phyloP scores from a whole-genome alignment of 2,797 vertebrate species.

The Buceros bicornis region DNA sequence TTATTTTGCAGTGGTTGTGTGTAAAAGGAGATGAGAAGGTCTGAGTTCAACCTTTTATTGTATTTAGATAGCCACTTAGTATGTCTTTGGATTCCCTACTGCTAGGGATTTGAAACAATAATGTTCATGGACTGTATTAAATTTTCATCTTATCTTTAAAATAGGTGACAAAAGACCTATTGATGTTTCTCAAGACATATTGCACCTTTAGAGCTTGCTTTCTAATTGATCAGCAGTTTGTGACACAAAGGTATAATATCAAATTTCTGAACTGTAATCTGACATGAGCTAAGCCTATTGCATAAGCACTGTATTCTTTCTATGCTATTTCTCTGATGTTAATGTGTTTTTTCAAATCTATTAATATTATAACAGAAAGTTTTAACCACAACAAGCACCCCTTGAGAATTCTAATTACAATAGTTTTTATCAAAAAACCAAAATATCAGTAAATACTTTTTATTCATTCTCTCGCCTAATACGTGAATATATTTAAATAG shows the following conservation, averaged over 20 bases:
- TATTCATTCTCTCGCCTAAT: background rate
- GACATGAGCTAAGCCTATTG: background rate
- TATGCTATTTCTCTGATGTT: background rate
- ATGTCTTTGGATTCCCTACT: background rate
- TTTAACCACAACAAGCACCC: background rate
- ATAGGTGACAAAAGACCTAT: background rate
- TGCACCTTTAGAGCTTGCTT: background rate
- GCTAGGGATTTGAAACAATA: background rate
- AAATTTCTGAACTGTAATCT: background rate
- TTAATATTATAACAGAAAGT: background rate
- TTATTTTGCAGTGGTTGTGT: background rate
- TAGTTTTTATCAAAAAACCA: background rate
- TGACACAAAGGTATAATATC: conserved; percentile 13
- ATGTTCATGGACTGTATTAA: background rate
- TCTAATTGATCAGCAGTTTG: conserved; percentile 15
- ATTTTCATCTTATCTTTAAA: conserved; percentile 22
- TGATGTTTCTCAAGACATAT: conserved; percentile 31
- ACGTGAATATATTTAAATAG: background rate
- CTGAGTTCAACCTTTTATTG: background rate
- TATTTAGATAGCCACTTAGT: background rate
- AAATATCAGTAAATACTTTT: background rate
- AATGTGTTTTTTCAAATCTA: background rate
- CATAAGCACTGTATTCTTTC: background rate
- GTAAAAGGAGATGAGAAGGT: background rate
- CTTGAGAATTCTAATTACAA: background rate